These are phyloP conservation scores for Burhinus bistriatus DNA, from an alignment of 2,113 vertebrate species.

Conservation along the genomic window DNA sequence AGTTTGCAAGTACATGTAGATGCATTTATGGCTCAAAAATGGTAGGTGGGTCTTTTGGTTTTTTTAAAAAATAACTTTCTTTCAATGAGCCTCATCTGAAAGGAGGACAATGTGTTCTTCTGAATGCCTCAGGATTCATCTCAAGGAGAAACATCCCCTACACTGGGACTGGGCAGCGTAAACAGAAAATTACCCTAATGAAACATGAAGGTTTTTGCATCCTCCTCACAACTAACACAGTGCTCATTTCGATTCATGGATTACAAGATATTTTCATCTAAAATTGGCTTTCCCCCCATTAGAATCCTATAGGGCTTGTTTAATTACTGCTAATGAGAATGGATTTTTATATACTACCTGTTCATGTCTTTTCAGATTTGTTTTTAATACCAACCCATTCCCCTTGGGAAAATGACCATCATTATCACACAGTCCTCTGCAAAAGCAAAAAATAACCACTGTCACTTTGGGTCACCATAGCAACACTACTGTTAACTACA, in stretches of 20 bases:
- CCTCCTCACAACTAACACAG: not conserved
- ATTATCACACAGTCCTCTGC: constrained; percentile 56
- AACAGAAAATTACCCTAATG: not conserved
- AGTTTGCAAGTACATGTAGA: not conserved
- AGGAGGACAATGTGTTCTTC: not conserved
- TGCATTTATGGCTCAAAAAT: not conserved
- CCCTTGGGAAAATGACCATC: constrained; percentile 44
- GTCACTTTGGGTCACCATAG: constrained; percentile 79
- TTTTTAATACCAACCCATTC: constrained; percentile 39
- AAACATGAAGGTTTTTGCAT: not conserved
- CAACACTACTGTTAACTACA: constrained; percentile 78
- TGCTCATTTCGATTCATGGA: not conserved
- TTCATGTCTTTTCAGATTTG: constrained; percentile 33
- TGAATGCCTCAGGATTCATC: not conserved
- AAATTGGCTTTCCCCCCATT: constrained; percentile 8
- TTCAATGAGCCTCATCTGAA: not conserved
- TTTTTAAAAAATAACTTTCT: not conserved
- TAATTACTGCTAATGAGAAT: constrained; percentile 68
- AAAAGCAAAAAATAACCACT: constrained; percentile 74
- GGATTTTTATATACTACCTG: constrained; percentile 49
- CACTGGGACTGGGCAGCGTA: not conserved
- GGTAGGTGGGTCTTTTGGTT: not conserved
- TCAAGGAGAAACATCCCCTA: not conserved
- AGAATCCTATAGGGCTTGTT: constrained; percentile 23
- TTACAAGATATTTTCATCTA: not conserved